These are phyloP conservation scores for Oopsacas minuta DNA, from an alignment of 37 sponge, comb jelly and placozoan genomes.

Conservation along the genomic window DNA sequence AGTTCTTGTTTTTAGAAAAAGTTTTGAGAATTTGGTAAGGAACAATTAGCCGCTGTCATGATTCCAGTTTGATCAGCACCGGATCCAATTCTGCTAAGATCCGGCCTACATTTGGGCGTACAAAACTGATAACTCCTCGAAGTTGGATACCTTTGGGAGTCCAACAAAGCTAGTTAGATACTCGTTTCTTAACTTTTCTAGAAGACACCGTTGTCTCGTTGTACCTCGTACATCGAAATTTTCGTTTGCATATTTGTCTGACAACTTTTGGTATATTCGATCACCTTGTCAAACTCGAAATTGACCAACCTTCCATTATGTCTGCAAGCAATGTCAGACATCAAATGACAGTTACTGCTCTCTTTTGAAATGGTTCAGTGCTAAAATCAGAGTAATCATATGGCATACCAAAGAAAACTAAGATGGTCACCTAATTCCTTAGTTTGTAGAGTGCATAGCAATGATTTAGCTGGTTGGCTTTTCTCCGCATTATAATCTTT, in stretches of 20 bases:
- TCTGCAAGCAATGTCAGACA: slow-evolving; percentile 3
- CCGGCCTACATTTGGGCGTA: background rate
- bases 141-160: slow-evolving; percentile 11
- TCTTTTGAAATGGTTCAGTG: slow-evolving; percentile 11
- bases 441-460: slow-evolving; percentile 11
- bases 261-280: slow-evolving; percentile 15
- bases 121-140: background rate
- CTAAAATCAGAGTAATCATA: slow-evolving; percentile 16
- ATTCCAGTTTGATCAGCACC: slow-evolving; percentile 3
- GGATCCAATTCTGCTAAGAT: slow-evolving; percentile 17
- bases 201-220: slow-evolving; percentile 6
- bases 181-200: background rate
- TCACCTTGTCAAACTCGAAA: slow-evolving; percentile 16
- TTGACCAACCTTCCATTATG: slow-evolving; percentile 4
- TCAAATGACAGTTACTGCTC: background rate
- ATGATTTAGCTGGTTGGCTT: background rate
- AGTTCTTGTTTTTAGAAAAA: background rate
- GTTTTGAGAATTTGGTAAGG: slow-evolving; percentile 17
- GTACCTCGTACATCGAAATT: slow-evolving; percentile 19
- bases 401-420: background rate
- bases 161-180: slow-evolving; percentile 13
- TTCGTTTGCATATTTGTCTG: background rate
- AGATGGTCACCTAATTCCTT: slow-evolving; percentile 9
- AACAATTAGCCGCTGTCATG: background rate
- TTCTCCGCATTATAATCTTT: background rate